Evolutionary conservation across 2,113 vertebrate species (phyloP).

Genomic region (Anseranas semipalmata): DNA sequence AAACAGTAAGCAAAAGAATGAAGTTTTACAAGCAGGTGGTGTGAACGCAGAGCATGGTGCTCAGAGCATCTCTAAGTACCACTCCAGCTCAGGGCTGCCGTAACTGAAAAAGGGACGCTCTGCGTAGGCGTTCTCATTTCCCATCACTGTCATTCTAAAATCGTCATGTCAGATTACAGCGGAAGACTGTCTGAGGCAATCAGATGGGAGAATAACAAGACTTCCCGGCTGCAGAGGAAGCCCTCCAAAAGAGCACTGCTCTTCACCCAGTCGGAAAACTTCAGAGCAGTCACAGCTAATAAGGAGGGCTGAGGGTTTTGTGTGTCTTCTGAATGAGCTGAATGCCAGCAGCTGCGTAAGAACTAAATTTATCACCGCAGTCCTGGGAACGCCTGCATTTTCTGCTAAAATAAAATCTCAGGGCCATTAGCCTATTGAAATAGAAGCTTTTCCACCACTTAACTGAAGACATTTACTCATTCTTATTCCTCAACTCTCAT

Average conservation of each 20-base stretch:
- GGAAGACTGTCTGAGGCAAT: neutral
- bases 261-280: neutral
- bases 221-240: neutral
- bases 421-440: constrained; percentile 30
- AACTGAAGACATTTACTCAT: constrained; percentile 27
- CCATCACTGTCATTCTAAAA: neutral
- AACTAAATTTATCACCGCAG: constrained; percentile 25
- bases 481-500: neutral
- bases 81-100: neutral
- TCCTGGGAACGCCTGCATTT: neutral
- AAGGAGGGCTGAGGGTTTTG: neutral
- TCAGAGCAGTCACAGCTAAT: neutral
- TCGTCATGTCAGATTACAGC: neutral
- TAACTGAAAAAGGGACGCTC: neutral
- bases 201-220: neutral
- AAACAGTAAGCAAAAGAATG: neutral
- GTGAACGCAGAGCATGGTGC: neutral
- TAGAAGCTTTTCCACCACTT: constrained; percentile 46
- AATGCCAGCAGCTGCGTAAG: constrained; percentile 10
- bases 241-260: neutral
- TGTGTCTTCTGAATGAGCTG: neutral
- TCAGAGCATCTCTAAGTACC: neutral
- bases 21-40: neutral
- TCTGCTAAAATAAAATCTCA: constrained; percentile 40
- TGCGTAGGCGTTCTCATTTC: neutral